phyloP scores from a whole-genome alignment of 2,888 invertebrate genomes.

The Parnassius glacialis region DNA sequence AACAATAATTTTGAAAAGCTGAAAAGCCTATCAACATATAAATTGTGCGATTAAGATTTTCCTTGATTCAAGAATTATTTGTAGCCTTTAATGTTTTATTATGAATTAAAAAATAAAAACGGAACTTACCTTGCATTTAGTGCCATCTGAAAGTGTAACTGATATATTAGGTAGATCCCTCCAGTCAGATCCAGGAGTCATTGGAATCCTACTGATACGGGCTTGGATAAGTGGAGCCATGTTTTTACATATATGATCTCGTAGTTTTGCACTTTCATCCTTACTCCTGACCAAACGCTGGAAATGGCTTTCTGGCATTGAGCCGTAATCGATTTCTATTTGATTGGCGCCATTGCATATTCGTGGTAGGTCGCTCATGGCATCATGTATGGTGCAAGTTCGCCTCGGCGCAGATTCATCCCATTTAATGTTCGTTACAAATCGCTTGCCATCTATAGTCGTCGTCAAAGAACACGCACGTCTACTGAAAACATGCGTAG shows the following conservation, averaged over 20 bases:
- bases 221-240: slow-evolving; percentile 90
- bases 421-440: slow-evolving; percentile 81
- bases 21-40: too few species aligned
- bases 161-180: slow-evolving; percentile 90
- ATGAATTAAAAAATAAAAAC: background rate
- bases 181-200: slow-evolving; percentile 90
- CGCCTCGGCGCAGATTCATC: slow-evolving; percentile 87
- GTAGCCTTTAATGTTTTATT: too few species aligned
- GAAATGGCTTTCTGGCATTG: slow-evolving; percentile 87
- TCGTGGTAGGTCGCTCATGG: slow-evolving; percentile 90
- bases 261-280: slow-evolving; percentile 77
- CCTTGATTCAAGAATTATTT: too few species aligned
- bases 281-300: slow-evolving; percentile 85
- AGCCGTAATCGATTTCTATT: slow-evolving; percentile 86
- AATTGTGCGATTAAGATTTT: too few species aligned
- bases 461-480: slow-evolving; percentile 82
- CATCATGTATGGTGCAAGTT: slow-evolving; percentile 89
- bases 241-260: slow-evolving; percentile 92
- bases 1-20: too few species aligned
- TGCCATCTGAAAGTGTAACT: slow-evolving; percentile 86
- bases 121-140: slow-evolving; percentile 74
- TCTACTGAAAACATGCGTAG: slow-evolving; percentile 87
- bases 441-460: slow-evolving; percentile 71
- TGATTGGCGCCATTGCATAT: slow-evolving; percentile 86
- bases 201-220: slow-evolving; percentile 88